phyloP scores from a whole-genome alignment of 2,113 vertebrate species.

The Melanostigma gelatinosum region DNA sequence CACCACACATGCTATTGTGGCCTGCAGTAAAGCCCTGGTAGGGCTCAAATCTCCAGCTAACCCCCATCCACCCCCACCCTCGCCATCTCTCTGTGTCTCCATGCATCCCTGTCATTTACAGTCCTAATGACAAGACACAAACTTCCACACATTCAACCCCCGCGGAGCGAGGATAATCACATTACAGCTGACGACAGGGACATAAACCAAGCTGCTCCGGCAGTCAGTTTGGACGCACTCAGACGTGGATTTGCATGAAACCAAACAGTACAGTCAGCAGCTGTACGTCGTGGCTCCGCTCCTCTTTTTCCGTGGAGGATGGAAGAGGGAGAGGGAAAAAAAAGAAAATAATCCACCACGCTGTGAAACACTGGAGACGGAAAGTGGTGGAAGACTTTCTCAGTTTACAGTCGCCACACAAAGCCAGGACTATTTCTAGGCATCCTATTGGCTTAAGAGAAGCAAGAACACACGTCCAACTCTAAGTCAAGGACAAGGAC shows the following conservation, averaged over 20 bases:
- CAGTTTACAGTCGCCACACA: slow-evolving; percentile 71
- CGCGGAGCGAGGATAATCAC: slow-evolving; percentile 65
- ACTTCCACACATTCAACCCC: slow-evolving; percentile 67
- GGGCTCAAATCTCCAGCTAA: slow-evolving; percentile 64
- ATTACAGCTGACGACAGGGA: slow-evolving; percentile 60
- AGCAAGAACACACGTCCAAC: slow-evolving; percentile 57
- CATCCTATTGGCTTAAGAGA: slow-evolving; percentile 58
- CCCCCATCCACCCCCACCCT: slow-evolving; percentile 39
- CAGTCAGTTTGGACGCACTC: slow-evolving; percentile 52
- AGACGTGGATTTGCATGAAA: slow-evolving; percentile 66
- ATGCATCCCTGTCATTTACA: slow-evolving; percentile 75
- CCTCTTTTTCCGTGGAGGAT: slow-evolving; percentile 64
- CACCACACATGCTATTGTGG: slow-evolving; percentile 80
- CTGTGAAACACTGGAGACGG: slow-evolving; percentile 66
- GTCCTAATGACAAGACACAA: slow-evolving; percentile 77
- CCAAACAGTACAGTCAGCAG: slow-evolving; percentile 67
- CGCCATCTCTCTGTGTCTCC: slow-evolving; percentile 50
- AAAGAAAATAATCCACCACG: slow-evolving; percentile 46
- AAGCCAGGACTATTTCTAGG: slow-evolving; percentile 74
- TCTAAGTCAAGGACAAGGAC: slow-evolving; percentile 62
- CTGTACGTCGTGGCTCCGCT: slow-evolving; percentile 51
- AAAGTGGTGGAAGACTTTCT: slow-evolving; percentile 72
- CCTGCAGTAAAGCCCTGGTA: slow-evolving; percentile 71
- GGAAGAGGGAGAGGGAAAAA: slow-evolving; percentile 14
- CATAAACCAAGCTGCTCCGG: slow-evolving; percentile 43